phyloP scores from a whole-genome alignment of 2,888 invertebrate species.

The Agonum fuliginosum region DNA sequence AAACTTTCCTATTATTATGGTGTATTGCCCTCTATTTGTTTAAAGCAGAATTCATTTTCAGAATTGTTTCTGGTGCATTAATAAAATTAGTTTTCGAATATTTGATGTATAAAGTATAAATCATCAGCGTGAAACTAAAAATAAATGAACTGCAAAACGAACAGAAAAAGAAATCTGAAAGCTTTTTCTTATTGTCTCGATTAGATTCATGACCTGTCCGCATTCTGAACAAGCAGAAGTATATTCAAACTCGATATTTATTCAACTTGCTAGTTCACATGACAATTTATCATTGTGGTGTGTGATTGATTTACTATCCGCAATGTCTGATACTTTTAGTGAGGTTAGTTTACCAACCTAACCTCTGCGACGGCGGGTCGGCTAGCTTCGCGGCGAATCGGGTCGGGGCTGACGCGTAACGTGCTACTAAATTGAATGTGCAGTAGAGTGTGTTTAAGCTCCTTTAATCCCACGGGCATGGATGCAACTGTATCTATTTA shows the following conservation, averaged over 20 bases:
- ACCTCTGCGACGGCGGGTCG: background rate
- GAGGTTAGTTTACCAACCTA: constrained; percentile 9
- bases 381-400: background rate
- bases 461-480: constrained; percentile 69
- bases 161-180: constrained; percentile 6
- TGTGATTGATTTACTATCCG: constrained; percentile 50
- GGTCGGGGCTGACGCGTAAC: constrained; percentile 35
- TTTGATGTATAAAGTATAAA: background rate
- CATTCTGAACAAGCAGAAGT: constrained; percentile 11
- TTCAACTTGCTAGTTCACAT: constrained; percentile 32
- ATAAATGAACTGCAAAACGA: background rate
- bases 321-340: constrained; percentile 35
- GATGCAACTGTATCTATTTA: constrained; percentile 69
- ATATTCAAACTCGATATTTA: constrained; percentile 40
- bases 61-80: background rate
- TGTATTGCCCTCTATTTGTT: too few relatives aligned
- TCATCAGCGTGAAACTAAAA: background rate
- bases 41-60: background rate
- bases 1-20: too few relatives aligned
- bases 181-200: constrained; percentile 31
- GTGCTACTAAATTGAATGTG: constrained; percentile 61
- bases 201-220: constrained; percentile 28
- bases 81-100: background rate
- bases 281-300: constrained; percentile 51
- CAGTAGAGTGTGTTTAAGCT: constrained; percentile 66